These are phyloP conservation scores for Hucho hucho DNA, from an alignment of 2,113 vertebrate species.

Conservation along the genomic window DNA sequence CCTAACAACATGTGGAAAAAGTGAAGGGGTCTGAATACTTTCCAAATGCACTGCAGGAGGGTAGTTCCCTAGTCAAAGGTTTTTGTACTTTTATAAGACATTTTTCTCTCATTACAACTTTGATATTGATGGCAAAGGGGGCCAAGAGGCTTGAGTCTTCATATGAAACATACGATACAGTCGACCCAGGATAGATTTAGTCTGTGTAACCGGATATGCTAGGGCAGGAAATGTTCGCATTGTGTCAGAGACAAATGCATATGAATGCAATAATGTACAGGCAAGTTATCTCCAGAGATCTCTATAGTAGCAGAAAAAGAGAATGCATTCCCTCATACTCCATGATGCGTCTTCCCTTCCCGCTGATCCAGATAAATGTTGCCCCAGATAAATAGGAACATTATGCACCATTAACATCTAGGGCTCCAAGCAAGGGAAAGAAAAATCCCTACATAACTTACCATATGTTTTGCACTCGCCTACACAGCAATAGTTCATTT, in stretches of 20 bases:
- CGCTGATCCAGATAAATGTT: conserved; percentile 54
- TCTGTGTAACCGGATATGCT: background rate
- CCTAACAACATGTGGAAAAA: no score
- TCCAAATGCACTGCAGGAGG: background rate
- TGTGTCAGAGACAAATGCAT: conserved; percentile 41
- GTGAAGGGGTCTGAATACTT: no score
- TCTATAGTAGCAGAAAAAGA: conserved; percentile 20
- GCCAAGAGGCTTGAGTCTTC: conserved; percentile 9
- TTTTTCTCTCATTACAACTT: background rate
- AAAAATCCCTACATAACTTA: conserved; percentile 6
- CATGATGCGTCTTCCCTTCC: conserved; percentile 25
- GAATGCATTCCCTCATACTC: conserved; percentile 39
- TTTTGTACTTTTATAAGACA: background rate
- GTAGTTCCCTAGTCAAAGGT: background rate
- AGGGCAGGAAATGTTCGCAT: conserved; percentile 20
- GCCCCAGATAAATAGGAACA: conserved; percentile 43
- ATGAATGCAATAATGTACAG: conserved; percentile 31
- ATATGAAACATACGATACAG: conserved; percentile 6
- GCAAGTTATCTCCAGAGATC: conserved; percentile 45
- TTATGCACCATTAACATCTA: conserved; percentile 59
- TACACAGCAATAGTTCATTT: conserved; percentile 31
- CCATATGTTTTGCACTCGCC: conserved; percentile 37
- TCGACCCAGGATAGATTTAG: background rate
- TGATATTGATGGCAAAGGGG: conserved; percentile 26
- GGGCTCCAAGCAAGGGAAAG: conserved; percentile 24